These are phyloP conservation scores for Anoplolepis gracilipes DNA, from an alignment of 1,140 invertebrate species.

Conservation along the genomic window DNA sequence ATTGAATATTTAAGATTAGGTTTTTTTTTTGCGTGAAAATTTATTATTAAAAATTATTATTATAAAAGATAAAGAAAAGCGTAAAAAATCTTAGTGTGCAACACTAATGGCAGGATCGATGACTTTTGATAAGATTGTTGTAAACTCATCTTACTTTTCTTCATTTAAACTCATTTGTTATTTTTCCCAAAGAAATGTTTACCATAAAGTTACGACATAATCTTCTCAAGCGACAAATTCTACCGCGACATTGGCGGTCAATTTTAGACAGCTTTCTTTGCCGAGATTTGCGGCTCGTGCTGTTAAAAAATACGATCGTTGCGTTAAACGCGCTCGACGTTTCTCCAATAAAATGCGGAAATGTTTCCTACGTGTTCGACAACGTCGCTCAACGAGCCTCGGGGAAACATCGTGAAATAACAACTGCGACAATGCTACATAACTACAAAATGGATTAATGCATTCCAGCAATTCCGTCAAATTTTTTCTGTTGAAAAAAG, in stretches of 20 bases:
- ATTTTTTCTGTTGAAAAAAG: slow-evolving; percentile 39
- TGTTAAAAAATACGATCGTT: slow-evolving; percentile 42
- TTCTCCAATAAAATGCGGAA: slow-evolving; percentile 47
- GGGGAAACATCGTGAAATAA: slow-evolving; percentile 47
- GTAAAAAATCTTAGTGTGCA: background rate
- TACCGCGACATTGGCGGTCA: background rate
- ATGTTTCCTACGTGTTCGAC: slow-evolving; percentile 46
- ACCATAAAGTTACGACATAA: background rate
- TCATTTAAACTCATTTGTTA: slow-evolving; percentile 1
- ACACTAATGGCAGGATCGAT: slow-evolving; percentile 9
- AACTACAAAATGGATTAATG: slow-evolving; percentile 60
- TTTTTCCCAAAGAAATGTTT: slow-evolving; percentile 23
- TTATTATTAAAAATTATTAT: background rate
- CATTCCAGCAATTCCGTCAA: slow-evolving; percentile 30
- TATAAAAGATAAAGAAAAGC: background rate
- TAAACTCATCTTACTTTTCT: background rate
- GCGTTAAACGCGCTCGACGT: slow-evolving; percentile 48
- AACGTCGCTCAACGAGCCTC: slow-evolving; percentile 26
- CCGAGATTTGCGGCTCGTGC: slow-evolving; percentile 29
- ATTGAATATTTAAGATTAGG: too few species aligned
- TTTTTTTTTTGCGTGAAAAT: too few species aligned
- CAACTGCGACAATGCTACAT: slow-evolving; percentile 6
- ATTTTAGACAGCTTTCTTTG: slow-evolving; percentile 29
- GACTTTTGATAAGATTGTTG: slow-evolving; percentile 5
- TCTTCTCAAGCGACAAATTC: slow-evolving; percentile 1